Conservation (phyloP, 1,140 invertebrate species). For the Heliothis virescens region DNA sequence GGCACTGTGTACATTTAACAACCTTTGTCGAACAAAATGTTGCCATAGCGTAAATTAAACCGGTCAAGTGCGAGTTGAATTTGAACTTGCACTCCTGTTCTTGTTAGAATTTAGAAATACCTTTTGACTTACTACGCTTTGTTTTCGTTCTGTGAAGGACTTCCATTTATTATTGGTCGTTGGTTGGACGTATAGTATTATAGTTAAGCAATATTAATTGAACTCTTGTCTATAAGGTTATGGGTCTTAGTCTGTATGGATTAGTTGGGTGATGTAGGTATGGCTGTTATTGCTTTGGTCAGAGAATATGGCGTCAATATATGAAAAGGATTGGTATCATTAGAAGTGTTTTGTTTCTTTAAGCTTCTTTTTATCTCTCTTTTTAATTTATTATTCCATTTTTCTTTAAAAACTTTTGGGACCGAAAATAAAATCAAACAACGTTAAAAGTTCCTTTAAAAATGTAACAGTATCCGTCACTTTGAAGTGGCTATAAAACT, state of each 20-base stretch:
- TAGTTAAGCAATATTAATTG: conserved; percentile 22
- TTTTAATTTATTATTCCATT: not conserved
- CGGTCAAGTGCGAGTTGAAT: conserved; percentile 16
- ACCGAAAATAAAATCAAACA: conserved; percentile 23
- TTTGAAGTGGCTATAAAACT: conserved; percentile 26
- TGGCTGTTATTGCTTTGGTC: not conserved
- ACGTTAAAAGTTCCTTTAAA: conserved; percentile 19
- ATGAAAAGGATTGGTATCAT: not conserved
- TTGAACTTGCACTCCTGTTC: conserved; percentile 15
- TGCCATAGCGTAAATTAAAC: conserved; percentile 36
- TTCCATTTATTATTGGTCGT: not conserved
- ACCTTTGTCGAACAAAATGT: conserved; percentile 38
- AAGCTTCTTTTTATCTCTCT: not conserved
- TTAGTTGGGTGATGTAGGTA: not conserved
- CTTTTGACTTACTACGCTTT: not conserved
- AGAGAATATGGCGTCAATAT: not conserved
- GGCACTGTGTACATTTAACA: conserved; percentile 17
- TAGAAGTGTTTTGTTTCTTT: not conserved
- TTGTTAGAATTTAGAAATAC: not conserved
- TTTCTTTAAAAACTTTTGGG: not conserved
- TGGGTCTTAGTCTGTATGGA: not conserved
- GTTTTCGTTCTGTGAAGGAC: not conserved
- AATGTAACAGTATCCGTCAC: conserved; percentile 16
- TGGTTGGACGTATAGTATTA: not conserved
- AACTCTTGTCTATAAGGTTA: conserved; percentile 1